Evolutionary conservation across 2,113 vertebrate genomes (phyloP).

Genomic region (Tympanuchus pallidicinctus): DNA sequence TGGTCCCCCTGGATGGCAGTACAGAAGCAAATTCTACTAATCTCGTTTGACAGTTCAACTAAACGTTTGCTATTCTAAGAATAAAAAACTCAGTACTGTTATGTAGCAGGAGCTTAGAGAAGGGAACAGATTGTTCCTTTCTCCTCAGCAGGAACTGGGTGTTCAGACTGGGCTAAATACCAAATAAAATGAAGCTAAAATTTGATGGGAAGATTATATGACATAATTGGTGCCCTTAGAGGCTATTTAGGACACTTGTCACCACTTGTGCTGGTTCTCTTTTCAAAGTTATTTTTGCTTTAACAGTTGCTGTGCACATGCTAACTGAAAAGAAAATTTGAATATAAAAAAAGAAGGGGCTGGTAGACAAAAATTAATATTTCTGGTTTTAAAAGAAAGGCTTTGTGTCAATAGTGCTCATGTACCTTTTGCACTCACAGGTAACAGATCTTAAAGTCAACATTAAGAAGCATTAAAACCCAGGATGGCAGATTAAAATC

Average conservation of each 20-base stretch:
- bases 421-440: neutral
- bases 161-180: constrained; percentile 58
- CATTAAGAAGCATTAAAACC: neutral
- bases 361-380: neutral
- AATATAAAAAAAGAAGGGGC: neutral
- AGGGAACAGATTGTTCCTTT: constrained; percentile 50
- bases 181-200: constrained; percentile 58
- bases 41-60: constrained; percentile 25
- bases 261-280: neutral
- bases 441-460: neutral
- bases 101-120: neutral
- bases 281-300: constrained; percentile 36
- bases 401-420: neutral
- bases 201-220: constrained; percentile 52
- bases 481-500: neutral
- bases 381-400: neutral
- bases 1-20: neutral
- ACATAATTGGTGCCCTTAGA: constrained; percentile 63
- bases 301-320: neutral
- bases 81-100: constrained; percentile 43
- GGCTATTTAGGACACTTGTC: constrained; percentile 38
- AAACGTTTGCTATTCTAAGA: constrained; percentile 51
- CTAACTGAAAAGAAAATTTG: neutral
- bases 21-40: constrained; percentile 11
- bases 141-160: constrained; percentile 24